Percentiles rank a stretch among this genome's conserved stretches.
Evolutionary conservation across 1,140 invertebrate species (phyloP).

Genomic region (Drosophila rufa): DNA sequence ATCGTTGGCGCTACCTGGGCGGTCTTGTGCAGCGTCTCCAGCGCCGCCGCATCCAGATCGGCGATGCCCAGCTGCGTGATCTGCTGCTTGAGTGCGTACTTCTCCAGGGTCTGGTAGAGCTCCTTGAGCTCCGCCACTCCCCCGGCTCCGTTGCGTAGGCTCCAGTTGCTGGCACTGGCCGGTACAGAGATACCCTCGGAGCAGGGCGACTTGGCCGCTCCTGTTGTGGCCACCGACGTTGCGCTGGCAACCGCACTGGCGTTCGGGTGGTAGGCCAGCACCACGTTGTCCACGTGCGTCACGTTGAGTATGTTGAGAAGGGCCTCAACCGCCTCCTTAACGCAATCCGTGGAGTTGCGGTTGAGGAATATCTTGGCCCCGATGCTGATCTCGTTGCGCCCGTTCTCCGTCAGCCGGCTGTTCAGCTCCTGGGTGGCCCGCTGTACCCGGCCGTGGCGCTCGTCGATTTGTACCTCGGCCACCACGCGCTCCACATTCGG

Average conservation of each 20-base stretch:
- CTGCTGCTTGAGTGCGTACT: slow-evolving; percentile 68
- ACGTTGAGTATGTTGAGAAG: slow-evolving; percentile 75
- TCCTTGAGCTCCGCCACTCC: slow-evolving; percentile 87
- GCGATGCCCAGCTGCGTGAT: slow-evolving; percentile 93
- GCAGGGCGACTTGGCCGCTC: slow-evolving; percentile 39
- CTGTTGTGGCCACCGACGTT: slow-evolving; percentile 58
- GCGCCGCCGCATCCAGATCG: slow-evolving; percentile 93
- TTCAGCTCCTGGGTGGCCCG: slow-evolving; percentile 86
- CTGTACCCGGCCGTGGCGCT: slow-evolving; percentile 67
- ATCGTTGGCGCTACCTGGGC: slow-evolving; percentile 95
- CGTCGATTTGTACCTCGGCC: slow-evolving; percentile 63
- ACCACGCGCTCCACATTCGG: slow-evolving; percentile 63
- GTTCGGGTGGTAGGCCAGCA: slow-evolving; percentile 82
- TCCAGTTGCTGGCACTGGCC: slow-evolving; percentile 78
- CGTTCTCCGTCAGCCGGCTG: slow-evolving; percentile 87
- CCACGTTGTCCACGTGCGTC: slow-evolving; percentile 80
- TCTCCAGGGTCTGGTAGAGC: slow-evolving; percentile 86
- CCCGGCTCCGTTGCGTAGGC: slow-evolving; percentile 69
- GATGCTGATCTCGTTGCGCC: slow-evolving; percentile 88
- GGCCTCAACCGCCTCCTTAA: slow-evolving; percentile 67
- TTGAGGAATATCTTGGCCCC: slow-evolving; percentile 89
- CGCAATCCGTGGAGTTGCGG: slow-evolving; percentile 71
- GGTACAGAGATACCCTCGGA: slow-evolving; percentile 15
- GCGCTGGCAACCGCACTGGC: slow-evolving; percentile 57
- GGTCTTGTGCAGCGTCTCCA: slow-evolving; percentile 91